A percentile compares a stretch with the other conserved stretches of the same genome.
Evolutionary conservation across 2,797 vertebrate genomes (phyloP).

Genomic region (Acanthis flammea): DNA sequence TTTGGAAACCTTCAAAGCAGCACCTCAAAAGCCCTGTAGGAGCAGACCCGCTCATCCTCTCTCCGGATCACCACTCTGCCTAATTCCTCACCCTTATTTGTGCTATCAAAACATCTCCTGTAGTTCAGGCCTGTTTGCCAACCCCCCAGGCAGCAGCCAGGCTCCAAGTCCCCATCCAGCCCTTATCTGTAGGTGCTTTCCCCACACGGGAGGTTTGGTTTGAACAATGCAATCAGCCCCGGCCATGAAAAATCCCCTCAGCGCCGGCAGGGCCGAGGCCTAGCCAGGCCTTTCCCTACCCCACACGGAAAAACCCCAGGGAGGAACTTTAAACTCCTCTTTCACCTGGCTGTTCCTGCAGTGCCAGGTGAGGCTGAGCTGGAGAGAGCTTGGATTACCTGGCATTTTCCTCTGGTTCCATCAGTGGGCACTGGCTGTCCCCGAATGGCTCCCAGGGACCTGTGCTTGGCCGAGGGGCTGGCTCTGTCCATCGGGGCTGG

Average conservation of each 20-base stretch:
- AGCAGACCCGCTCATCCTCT: fast-evolving
- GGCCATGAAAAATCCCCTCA: background rate
- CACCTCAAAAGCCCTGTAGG: background rate
- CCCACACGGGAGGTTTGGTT: background rate
- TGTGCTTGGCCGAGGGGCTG: fast-evolving
- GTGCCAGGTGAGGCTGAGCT: background rate
- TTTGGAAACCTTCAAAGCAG: background rate
- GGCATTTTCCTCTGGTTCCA: fast-evolving
- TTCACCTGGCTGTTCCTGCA: background rate
- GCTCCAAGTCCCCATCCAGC: background rate
- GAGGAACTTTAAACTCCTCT: background rate
- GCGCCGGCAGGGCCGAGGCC: background rate
- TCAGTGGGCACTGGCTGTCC: background rate
- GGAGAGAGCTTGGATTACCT: background rate
- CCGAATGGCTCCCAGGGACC: fast-evolving
- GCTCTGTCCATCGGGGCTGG: background rate
- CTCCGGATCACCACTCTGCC: background rate
- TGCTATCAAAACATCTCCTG: background rate
- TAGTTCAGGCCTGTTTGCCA: background rate
- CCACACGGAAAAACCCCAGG: fast-evolving
- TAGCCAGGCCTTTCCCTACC: background rate
- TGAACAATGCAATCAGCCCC: background rate
- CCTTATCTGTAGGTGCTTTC: background rate
- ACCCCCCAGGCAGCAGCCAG: background rate
- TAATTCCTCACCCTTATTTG: background rate